phyloP scores from a whole-genome alignment of 1,140 invertebrate species.

The Macrobrachium nipponense region DNA sequence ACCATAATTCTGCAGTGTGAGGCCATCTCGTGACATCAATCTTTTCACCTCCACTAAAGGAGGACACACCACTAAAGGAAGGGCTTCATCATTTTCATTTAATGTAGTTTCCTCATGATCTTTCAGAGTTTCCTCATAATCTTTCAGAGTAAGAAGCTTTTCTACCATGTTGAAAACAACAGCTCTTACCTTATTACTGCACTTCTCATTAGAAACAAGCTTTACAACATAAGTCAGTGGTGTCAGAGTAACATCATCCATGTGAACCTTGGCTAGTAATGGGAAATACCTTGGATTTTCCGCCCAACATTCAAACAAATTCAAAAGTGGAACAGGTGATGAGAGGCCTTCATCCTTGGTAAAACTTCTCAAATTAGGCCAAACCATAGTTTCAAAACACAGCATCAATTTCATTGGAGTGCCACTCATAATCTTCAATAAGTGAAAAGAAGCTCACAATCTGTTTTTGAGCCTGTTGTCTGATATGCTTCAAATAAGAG shows the following conservation, averaged over 20 bases:
- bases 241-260: conserved; percentile 70
- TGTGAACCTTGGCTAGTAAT: conserved; percentile 76
- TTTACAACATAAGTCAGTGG: conserved; percentile 77
- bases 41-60: conserved; percentile 13
- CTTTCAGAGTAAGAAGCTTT: conserved; percentile 78
- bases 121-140: conserved; percentile 72
- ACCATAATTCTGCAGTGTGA: conserved; percentile 75
- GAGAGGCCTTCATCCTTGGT: conserved; percentile 84
- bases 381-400: conserved; percentile 83
- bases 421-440: conserved; percentile 83
- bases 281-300: conserved; percentile 80
- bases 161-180: conserved; percentile 83
- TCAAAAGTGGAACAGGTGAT: conserved; percentile 84
- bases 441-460: conserved; percentile 80
- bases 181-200: conserved; percentile 76
- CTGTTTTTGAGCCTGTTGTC: conserved; percentile 66
- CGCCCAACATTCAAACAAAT: conserved; percentile 82
- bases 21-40: conserved; percentile 49
- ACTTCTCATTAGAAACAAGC: conserved; percentile 78
- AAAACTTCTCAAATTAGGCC: conserved; percentile 85
- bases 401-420: conserved; percentile 77
- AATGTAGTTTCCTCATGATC: conserved; percentile 69
- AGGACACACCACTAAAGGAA: neutral
- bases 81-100: conserved; percentile 62
- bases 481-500: conserved; percentile 77